Percentiles rank a stretch among this genome's conserved stretches.
phyloP scores from a whole-genome alignment of 2,888 invertebrate genomes.

The Cerastis leucographa region DNA sequence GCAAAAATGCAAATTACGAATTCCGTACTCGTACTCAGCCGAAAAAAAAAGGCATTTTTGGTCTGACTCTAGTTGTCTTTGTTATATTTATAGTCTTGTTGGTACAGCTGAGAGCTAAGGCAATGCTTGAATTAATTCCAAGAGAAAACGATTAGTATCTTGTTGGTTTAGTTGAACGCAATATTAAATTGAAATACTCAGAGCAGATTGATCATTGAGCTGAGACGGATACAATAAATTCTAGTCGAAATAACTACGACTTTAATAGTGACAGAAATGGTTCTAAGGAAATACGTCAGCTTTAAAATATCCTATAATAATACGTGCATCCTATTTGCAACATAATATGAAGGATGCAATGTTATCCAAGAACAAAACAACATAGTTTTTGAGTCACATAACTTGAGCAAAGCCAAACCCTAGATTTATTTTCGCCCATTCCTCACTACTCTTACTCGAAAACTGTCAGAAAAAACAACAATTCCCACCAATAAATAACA shows the following conservation, averaged over 20 bases:
- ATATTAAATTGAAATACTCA: constrained; percentile 29
- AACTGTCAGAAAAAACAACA: constrained; percentile 23
- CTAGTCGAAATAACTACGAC: not conserved
- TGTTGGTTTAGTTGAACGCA: constrained; percentile 18
- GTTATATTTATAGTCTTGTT: constrained; percentile 35
- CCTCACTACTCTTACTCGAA: not conserved
- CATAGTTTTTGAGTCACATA: not conserved
- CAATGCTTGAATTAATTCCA: constrained; percentile 32
- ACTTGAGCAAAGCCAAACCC: not conserved
- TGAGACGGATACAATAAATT: constrained; percentile 22
- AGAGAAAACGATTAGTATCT: constrained; percentile 44
- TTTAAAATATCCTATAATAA: not conserved
- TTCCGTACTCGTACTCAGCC: not conserved
- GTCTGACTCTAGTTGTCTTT: constrained; percentile 15
- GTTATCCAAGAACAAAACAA: not conserved
- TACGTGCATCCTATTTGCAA: not conserved
- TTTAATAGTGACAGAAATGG: constrained; percentile 14
- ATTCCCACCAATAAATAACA: constrained; percentile 45
- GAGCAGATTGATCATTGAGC: constrained; percentile 29
- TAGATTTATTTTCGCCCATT: constrained; percentile 3
- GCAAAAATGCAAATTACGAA: not conserved
- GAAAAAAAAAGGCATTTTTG: not conserved
- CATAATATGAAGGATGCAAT: not conserved
- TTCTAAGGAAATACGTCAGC: not conserved
- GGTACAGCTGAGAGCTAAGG: constrained; percentile 8